phyloP scores from a whole-genome alignment of 1,140 invertebrate genomes.

The Melanaphis sacchari region DNA sequence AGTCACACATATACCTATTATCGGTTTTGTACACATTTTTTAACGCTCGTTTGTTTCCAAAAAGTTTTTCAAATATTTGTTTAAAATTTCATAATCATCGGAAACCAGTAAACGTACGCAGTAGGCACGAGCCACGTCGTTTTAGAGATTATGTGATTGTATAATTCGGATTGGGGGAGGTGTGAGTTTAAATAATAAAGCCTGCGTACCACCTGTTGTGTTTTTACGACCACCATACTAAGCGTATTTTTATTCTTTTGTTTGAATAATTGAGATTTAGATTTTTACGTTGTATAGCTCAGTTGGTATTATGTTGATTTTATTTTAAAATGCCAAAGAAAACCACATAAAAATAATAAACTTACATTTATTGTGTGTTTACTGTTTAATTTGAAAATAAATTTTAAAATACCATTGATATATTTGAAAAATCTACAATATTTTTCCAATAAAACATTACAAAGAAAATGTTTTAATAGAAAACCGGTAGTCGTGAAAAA shows the following conservation, averaged over 20 bases:
- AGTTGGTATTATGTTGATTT: not conserved
- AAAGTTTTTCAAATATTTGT: not conserved
- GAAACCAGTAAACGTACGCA: not conserved
- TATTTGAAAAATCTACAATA: not conserved
- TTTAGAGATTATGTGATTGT: not conserved
- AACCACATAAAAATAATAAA: not conserved
- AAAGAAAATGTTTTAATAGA: not conserved
- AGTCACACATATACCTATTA: not conserved
- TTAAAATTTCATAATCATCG: not conserved
- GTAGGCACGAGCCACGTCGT: not conserved
- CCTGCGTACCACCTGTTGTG: not conserved
- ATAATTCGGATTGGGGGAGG: not conserved
- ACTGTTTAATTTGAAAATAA: not conserved
- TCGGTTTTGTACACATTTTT: not conserved
- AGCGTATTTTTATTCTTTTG: not conserved
- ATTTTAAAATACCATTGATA: constrained; percentile 3
- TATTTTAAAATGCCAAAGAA: not conserved
- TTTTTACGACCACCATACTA: not conserved
- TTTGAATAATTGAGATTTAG: not conserved
- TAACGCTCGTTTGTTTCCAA: not conserved
- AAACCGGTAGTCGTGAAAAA: not conserved
- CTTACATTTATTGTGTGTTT: not conserved
- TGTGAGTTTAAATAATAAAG: not conserved
- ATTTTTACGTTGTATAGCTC: not conserved
- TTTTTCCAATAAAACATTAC: not conserved